These are phyloP conservation scores for Melanotaenia duboulayi DNA, from an alignment of 2,113 vertebrate genomes.

Conservation along the genomic window DNA sequence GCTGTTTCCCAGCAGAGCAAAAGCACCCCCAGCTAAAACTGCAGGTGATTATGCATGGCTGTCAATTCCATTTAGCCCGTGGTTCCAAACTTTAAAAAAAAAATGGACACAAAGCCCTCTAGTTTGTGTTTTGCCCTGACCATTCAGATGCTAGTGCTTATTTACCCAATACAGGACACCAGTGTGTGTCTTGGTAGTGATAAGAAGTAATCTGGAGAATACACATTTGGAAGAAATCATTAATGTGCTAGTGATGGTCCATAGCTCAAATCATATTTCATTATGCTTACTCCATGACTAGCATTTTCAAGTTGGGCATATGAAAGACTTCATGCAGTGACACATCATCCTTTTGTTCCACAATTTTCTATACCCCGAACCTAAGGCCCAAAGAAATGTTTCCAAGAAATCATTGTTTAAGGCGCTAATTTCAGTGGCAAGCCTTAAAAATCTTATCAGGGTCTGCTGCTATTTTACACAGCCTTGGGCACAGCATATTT, in stretches of 20 bases:
- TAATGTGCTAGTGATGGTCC: slow-evolving; percentile 78
- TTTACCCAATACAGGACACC: slow-evolving; percentile 75
- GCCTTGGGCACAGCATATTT: slow-evolving; percentile 79
- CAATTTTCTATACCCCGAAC: slow-evolving; percentile 61
- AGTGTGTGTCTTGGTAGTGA: slow-evolving; percentile 76
- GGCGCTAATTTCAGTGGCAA: slow-evolving; percentile 74
- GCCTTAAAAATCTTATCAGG: slow-evolving; percentile 77
- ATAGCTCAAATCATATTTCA: slow-evolving; percentile 81
- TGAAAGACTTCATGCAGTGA: slow-evolving; percentile 73
- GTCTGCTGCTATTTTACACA: slow-evolving; percentile 79
- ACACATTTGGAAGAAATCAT: slow-evolving; percentile 78
- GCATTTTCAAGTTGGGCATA: slow-evolving; percentile 78
- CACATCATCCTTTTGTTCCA: slow-evolving; percentile 71
- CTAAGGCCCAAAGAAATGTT: slow-evolving; percentile 62
- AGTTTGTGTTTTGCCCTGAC: slow-evolving; percentile 63
- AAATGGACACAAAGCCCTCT: slow-evolving; percentile 78
- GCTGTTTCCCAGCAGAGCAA: slow-evolving; percentile 65
- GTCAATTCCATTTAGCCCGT: slow-evolving; percentile 80
- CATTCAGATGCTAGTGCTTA: slow-evolving; percentile 73
- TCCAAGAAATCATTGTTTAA: slow-evolving; percentile 80
- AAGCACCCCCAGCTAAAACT: slow-evolving; percentile 69
- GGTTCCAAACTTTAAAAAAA: slow-evolving; percentile 69
- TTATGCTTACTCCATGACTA: slow-evolving; percentile 81
- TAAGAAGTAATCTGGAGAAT: slow-evolving; percentile 79
- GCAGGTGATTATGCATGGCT: slow-evolving; percentile 82